A percentile compares a stretch with the other conserved stretches of the same genome.
These are phyloP conservation scores for Esox niger DNA, from an alignment of 2,113 vertebrate species.

Conservation along the genomic window DNA sequence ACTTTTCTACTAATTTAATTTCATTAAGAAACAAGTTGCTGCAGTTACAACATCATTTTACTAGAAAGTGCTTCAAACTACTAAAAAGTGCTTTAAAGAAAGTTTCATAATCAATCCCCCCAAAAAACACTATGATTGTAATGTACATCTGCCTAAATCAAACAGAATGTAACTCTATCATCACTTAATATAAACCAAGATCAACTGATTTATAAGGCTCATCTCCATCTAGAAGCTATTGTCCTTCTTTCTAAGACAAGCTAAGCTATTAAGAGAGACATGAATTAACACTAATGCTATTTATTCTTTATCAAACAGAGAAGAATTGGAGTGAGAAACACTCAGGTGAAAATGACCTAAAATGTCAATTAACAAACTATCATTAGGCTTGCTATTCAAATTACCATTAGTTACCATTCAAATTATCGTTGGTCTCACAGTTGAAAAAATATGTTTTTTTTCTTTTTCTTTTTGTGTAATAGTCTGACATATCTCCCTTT, in stretches of 20 bases:
- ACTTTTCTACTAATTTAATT: slow-evolving; percentile 51
- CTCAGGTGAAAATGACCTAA: slow-evolving; percentile 75
- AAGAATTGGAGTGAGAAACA: slow-evolving; percentile 66
- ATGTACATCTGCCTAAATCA: no score
- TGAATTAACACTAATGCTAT: slow-evolving; percentile 33
- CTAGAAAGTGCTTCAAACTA: not conserved
- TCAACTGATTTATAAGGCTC: not conserved
- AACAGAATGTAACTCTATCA: not conserved
- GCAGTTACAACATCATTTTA: slow-evolving; percentile 19
- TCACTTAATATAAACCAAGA: not conserved
- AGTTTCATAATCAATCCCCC: not conserved
- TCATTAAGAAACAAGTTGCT: slow-evolving; percentile 48
- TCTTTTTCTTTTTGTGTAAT: slow-evolving; percentile 55
- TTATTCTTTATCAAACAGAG: slow-evolving; percentile 67
- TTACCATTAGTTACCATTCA: slow-evolving; percentile 69
- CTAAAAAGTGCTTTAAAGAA: no score
- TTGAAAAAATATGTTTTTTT: slow-evolving; percentile 62
- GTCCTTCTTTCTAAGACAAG: slow-evolving; percentile 8
- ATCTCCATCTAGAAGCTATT: slow-evolving; percentile 25
- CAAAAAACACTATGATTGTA: not conserved
- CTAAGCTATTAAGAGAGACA: not conserved
- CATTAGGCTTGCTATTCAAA: slow-evolving; percentile 71
- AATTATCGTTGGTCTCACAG: slow-evolving; percentile 68
- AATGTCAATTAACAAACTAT: slow-evolving; percentile 75
- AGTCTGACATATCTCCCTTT: slow-evolving; percentile 78